A percentile compares a stretch with the other conserved stretches of the same genome.
phyloP scores from a whole-genome alignment of 1,140 invertebrate genomes.

The Chionoecetes opilio region DNA sequence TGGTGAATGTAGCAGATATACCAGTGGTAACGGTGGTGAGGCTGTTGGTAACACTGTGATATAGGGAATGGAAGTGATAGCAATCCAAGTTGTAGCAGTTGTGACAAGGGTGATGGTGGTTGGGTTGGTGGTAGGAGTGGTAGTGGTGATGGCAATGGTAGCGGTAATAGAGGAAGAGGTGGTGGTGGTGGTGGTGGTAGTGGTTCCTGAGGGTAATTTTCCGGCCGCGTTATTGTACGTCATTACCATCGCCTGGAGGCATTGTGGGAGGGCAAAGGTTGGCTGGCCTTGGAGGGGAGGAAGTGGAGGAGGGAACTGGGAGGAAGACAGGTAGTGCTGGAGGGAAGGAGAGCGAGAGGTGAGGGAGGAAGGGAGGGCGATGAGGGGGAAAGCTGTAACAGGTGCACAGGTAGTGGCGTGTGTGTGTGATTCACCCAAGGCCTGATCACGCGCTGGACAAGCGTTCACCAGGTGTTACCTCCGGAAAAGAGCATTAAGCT shows the following conservation, averaged over 20 bases:
- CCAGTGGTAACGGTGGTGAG: no score
- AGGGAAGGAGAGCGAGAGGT: not conserved
- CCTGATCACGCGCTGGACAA: no score
- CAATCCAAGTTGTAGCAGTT: no score
- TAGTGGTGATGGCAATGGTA: not conserved
- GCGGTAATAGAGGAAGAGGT: not conserved
- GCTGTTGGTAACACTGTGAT: no score
- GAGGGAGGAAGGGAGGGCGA: not conserved
- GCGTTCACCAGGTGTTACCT: no score
- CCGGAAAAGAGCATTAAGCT: no score
- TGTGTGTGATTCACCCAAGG: no score
- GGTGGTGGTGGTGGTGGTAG: constrained; percentile 11
- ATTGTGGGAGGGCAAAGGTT: not conserved
- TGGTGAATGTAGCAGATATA: no score
- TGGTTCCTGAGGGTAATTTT: constrained; percentile 41
- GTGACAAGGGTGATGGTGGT: no score
- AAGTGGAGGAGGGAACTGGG: constrained; percentile 17
- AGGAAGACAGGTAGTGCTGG: not conserved
- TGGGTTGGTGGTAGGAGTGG: not conserved
- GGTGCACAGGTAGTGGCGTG: not conserved
- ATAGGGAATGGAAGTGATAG: no score
- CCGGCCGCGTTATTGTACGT: not conserved
- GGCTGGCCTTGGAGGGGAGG: not conserved
- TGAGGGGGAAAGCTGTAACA: not conserved
- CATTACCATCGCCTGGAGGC: constrained; percentile 12